A percentile compares a stretch with the other conserved stretches of the same genome.
Evolutionary conservation across 2,113 vertebrate species (phyloP).

Genomic region (Poeciliopsis occidentalis): DNA sequence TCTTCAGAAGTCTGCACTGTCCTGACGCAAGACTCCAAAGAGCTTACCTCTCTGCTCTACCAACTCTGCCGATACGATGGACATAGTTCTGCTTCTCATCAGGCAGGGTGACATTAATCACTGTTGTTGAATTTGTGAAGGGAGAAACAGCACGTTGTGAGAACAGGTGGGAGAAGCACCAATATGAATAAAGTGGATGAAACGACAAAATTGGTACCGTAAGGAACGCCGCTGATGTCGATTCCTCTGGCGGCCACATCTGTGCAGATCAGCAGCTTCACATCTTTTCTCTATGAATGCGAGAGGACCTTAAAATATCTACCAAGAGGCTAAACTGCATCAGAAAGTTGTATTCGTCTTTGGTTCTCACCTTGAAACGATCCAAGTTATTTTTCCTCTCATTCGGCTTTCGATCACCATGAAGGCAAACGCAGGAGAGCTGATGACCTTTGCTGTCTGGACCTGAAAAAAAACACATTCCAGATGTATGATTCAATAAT

Average conservation of each 20-base stretch:
- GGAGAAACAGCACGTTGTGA: neutral
- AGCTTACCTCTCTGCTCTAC: conserved; percentile 91
- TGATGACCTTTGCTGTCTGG: conserved; percentile 95
- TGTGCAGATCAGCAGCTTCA: conserved; percentile 93
- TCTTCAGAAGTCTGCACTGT: too few species aligned
- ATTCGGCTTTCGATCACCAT: conserved; percentile 95
- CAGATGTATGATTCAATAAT: neutral
- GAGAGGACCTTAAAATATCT: neutral
- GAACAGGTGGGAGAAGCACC: neutral
- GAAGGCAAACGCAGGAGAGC: conserved; percentile 96
- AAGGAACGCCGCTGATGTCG: conserved; percentile 93
- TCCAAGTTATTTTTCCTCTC: conserved; percentile 97
- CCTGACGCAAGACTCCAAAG: too few species aligned
- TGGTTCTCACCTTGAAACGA: conserved; percentile 89
- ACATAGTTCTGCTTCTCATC: conserved; percentile 99
- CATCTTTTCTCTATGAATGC: conserved; percentile 86
- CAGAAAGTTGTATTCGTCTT: neutral
- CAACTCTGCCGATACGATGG: conserved; percentile 96
- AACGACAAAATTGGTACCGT: conserved; percentile 75
- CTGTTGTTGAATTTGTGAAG: conserved; percentile 65
- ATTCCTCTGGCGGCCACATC: conserved; percentile 98
- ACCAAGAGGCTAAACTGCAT: neutral
- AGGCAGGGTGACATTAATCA: conserved; percentile 97
- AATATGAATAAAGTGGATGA: neutral
- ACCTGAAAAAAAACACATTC: conserved; percentile 72